Evolutionary conservation across 1,140 invertebrate genomes (phyloP).

Genomic region (Brachionus asplanchnoidis): DNA sequence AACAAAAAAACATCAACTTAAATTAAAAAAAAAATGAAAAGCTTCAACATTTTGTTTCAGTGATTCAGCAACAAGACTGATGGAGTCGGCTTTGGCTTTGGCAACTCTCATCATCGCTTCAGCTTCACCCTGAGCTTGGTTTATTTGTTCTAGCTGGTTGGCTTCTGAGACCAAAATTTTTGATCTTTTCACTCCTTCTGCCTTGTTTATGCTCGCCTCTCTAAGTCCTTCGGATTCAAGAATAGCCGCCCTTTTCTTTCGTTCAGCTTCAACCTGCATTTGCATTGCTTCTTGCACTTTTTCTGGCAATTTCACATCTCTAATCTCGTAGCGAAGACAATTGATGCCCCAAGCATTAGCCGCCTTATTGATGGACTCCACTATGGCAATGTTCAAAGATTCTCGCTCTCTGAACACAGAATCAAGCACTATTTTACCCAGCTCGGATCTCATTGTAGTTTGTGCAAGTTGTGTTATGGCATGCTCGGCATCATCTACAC

Average conservation of each 20-base stretch:
- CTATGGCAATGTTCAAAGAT: constrained; percentile 88
- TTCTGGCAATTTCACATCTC: constrained; percentile 82
- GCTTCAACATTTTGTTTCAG: neutral
- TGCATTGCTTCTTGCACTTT: constrained; percentile 98
- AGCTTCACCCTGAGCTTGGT: constrained; percentile 50
- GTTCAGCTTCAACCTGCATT: constrained; percentile 69
- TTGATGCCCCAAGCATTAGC: constrained; percentile 93
- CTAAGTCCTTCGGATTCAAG: constrained; percentile 87
- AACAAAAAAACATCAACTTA: neutral
- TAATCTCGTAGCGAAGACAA: constrained; percentile 68
- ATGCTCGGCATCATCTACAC: constrained; percentile 98
- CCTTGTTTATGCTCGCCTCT: constrained; percentile 93
- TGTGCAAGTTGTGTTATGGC: constrained; percentile 96
- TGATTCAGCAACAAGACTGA: neutral
- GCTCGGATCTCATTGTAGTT: constrained; percentile 96
- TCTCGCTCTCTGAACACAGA: constrained; percentile 94
- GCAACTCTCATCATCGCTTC: constrained; percentile 32
- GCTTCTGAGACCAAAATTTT: constrained; percentile 80
- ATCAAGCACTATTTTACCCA: constrained; percentile 95
- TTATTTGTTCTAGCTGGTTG: constrained; percentile 55
- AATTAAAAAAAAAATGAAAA: neutral
- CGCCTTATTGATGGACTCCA: constrained; percentile 94
- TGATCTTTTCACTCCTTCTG: constrained; percentile 84
- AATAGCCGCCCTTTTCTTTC: constrained; percentile 89
- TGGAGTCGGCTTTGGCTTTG: constrained; percentile 32